These are phyloP conservation scores for Danionella dracula DNA, from an alignment of 2,797 vertebrate genomes.

Conservation along the genomic window DNA sequence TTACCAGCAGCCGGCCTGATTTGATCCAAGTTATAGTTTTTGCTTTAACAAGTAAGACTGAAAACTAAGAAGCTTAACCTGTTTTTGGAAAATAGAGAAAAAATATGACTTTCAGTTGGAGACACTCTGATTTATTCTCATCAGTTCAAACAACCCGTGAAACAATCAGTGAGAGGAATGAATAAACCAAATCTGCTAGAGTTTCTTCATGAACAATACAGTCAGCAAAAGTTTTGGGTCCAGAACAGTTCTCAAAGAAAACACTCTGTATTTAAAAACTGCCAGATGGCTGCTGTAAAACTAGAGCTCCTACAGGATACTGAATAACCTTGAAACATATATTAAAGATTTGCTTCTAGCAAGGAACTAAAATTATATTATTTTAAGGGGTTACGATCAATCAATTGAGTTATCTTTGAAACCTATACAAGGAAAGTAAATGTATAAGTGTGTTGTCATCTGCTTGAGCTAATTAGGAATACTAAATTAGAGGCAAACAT, in stretches of 20 bases:
- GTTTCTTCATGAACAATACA: not conserved
- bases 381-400: too few species aligned
- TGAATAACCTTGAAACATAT: not conserved
- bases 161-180: not conserved
- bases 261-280: not conserved
- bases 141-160: not conserved
- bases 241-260: slow-evolving; percentile 1
- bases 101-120: not conserved
- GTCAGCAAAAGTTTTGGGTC: slow-evolving; percentile 2
- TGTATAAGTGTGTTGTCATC: too few species aligned
- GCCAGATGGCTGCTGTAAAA: not conserved
- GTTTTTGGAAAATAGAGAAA: too few species aligned
- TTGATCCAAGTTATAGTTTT: slow-evolving; percentile 2
- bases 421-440: too few species aligned
- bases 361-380: too few species aligned
- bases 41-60: not conserved
- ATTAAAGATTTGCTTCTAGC: not conserved
- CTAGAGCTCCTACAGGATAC: not conserved
- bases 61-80: not conserved
- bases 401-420: too few species aligned
- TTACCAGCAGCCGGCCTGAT: not conserved
- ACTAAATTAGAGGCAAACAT: too few species aligned
- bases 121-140: not conserved
- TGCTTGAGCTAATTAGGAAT: too few species aligned
- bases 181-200: slow-evolving; percentile 2